These are phyloP conservation scores for Cephalophus harveyi DNA, from an alignment of 2,113 vertebrate genomes.

Conservation along the genomic window DNA sequence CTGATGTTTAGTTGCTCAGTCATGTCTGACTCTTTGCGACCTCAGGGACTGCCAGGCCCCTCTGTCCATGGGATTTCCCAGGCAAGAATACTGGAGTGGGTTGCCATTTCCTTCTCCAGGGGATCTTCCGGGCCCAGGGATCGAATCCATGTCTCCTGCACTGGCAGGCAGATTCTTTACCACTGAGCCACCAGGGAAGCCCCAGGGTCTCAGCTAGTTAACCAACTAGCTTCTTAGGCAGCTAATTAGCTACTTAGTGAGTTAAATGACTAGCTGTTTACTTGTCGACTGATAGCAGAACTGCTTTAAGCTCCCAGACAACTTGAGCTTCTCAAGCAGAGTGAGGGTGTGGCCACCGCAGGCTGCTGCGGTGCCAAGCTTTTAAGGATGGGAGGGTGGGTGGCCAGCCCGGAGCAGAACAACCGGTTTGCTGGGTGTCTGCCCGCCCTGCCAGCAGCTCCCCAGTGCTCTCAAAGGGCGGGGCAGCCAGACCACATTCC, in stretches of 20 bases:
- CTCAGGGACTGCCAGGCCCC: background rate
- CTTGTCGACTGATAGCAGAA: background rate
- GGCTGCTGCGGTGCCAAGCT: constrained; percentile 11
- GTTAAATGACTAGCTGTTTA: background rate
- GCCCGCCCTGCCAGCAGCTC: background rate
- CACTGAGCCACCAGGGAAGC: background rate
- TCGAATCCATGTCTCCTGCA: background rate
- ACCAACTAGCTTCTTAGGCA: background rate
- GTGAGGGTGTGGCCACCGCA: constrained; percentile 12
- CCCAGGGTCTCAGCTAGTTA: background rate
- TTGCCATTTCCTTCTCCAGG: background rate
- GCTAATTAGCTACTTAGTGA: background rate
- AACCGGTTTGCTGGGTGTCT: constrained; percentile 68
- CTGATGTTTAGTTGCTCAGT: background rate
- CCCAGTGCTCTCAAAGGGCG: background rate
- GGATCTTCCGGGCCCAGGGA: background rate
- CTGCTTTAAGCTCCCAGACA: background rate
- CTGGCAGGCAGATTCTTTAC: background rate
- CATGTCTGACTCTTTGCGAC: background rate
- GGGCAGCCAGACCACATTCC: constrained; percentile 59
- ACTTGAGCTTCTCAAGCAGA: background rate
- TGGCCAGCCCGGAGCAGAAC: constrained; percentile 4
- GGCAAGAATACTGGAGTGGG: background rate
- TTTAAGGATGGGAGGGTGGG: background rate
- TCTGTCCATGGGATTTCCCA: background rate